Evolutionary conservation across 2,113 vertebrate genomes (phyloP), one percentile per base, ranked within the genome.

Genomic region (Zingel zingel): DNA sequence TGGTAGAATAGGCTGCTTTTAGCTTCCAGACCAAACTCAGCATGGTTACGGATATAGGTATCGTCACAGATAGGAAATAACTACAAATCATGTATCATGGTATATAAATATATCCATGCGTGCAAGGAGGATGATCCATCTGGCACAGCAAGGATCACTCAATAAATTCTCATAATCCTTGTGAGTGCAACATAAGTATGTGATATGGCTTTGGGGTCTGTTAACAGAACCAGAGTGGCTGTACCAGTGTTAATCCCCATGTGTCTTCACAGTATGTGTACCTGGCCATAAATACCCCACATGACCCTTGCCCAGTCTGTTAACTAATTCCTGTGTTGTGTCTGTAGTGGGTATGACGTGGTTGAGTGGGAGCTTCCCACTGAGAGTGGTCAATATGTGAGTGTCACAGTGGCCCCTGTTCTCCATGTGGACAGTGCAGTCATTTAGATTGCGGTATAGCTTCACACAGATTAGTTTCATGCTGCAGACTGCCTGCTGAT

Each of bases 81-180:
- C 70, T 79, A 8, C 16, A 78, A 75, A 83, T 86, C 25, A 62
- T 75, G 63, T 64, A 53, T 81, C n/a, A 45, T 61, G 10, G 51
- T 65, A 66, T 58, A 83, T 88, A 21, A 21, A 59, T 57, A 79
- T 53, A 76, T 78, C 39, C 69, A 71, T 54, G 62, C 39, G 12
- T 78, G 70, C 61, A 62, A 67, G 36, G 21, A 86, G 48, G 81
- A 91, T 86, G 54, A 85, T 81, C 83, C 83, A 84, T 92, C 80
- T 88, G 86, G 56, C 71, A 77, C 50, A 81, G 70, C 69, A 68
- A 81, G 57, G 84, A 77, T 85, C 83, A 82, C 68, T 86, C 76
- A 51, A 63, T 83, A 83, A 77, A 76, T 76, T 88, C 79, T 73
- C 25, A 74, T 93, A 86, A 91, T 87, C 86, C 78, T 82, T 76